Evolutionary conservation across 1,140 invertebrate genomes (phyloP), one percentile per base, ranked within the genome.

Genomic region (Archegozetes longisetosus): DNA sequence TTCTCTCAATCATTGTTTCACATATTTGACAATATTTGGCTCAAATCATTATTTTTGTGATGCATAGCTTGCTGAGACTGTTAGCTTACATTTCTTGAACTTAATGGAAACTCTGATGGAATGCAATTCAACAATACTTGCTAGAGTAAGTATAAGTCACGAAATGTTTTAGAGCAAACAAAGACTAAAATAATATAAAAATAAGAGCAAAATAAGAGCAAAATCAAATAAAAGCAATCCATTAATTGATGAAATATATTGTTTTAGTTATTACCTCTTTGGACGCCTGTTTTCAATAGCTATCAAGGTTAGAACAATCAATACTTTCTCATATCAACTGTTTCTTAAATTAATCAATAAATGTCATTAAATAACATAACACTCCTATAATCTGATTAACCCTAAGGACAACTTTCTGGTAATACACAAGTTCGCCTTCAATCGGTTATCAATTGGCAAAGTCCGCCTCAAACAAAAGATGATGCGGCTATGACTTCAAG

Each of bases 31-130:
- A n/a, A 20, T 22, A 22, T 13, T 24, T 60, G 13, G 23, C 17
- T 60, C 9, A 56, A 26, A 50, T 54, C 64, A 56, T 32, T 55
- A 49, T 68, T 60, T 70, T 69, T 70, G 25, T 64, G 9, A 52
- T 64, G 68, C 70, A 56, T 64, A 95, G 88, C 71, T 98, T 53
- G 88, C 92, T 2, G 94, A 98, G 75, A 96, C 94, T 78, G 91
- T 98, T 3, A 97, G 94, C 72, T 75, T 97, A 0, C 94, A 98
- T 71, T 97, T 98, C 71, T 72, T 98, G 53, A 92, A 85, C 69
- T 77, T 98, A 50, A 80, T 99, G 71, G 95, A 99, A 75, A 88
- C 91, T 0, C 75, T 98, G 4, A 78, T 96, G 65, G 94, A 98
- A 72, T 93, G 90, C 66, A 89, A 93, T 71, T 94, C 90, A 1